Evolutionary conservation across 2,113 vertebrate species (phyloP).

Genomic region (Triplophysa rosa): DNA sequence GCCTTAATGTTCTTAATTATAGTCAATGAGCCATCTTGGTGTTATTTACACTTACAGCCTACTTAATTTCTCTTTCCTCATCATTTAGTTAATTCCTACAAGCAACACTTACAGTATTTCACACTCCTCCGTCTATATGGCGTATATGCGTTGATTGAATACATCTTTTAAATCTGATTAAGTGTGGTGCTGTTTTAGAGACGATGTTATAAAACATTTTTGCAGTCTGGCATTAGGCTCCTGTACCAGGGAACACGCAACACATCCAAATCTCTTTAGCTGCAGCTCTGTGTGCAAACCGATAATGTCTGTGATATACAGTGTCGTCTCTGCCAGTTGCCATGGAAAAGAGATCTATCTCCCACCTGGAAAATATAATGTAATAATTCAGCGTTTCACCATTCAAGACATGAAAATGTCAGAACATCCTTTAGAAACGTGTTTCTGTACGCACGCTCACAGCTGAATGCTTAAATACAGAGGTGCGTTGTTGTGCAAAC

Average conservation of each 20-base stretch:
- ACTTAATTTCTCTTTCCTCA: neutral
- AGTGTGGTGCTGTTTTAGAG: constrained; percentile 13
- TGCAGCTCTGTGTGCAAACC: constrained; percentile 13
- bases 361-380: constrained; percentile 18
- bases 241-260: constrained; percentile 11
- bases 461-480: neutral
- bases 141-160: constrained; percentile 10
- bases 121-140: neutral
- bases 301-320: constrained; percentile 48
- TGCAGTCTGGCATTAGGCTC: constrained; percentile 6
- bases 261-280: constrained; percentile 32
- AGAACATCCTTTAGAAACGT: constrained; percentile 20
- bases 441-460: neutral
- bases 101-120: neutral
- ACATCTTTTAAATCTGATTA: constrained; percentile 35
- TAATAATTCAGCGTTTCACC: constrained; percentile 31
- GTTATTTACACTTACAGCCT: neutral
- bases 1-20: neutral
- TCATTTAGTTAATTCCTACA: neutral
- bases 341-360: constrained; percentile 40
- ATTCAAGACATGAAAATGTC: constrained; percentile 4
- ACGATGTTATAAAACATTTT: neutral
- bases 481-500: neutral
- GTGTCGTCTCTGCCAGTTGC: constrained; percentile 36
- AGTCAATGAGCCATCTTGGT: neutral